Conservation (phyloP, 2,113 vertebrate species). For the Rattus rattus region DNA sequence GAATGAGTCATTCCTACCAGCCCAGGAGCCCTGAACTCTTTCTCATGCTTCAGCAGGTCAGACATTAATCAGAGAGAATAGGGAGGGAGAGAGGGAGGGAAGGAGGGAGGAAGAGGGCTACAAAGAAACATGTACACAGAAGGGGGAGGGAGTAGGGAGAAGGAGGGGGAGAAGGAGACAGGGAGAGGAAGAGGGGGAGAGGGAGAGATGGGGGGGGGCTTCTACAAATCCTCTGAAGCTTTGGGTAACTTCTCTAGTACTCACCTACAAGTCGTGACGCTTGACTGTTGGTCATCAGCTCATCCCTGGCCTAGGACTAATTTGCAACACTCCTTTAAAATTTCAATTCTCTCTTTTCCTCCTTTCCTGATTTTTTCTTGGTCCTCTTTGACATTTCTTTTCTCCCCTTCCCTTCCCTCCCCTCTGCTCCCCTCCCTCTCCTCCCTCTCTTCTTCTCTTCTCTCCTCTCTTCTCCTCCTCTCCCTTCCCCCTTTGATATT, state of each 20-base stretch:
- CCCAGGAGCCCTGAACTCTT: neutral
- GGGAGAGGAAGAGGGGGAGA: neutral
- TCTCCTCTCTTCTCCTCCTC: too few species aligned
- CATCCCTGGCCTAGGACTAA: neutral
- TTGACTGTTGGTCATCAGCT: neutral
- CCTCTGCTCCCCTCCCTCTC: neutral
- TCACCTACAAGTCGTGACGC: neutral
- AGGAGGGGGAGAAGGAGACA: neutral
- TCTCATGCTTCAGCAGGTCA: neutral
- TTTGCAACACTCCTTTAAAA: neutral
- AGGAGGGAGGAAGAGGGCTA: neutral
- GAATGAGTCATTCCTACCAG: conserved; percentile 45
- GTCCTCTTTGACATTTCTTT: neutral
- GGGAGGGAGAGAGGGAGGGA: neutral
- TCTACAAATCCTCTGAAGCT: neutral
- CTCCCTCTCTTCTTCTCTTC: neutral
- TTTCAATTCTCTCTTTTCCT: neutral
- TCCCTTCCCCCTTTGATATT: neutral
- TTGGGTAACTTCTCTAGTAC: neutral
- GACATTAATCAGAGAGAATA: neutral
- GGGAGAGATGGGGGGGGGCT: neutral
- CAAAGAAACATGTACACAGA: neutral
- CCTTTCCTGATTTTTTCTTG: neutral
- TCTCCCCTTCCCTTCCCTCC: too few species aligned
- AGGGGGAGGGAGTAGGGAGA: neutral